Conservation (phyloP, 2,888 invertebrate species). For the Patella pellucida region DNA sequence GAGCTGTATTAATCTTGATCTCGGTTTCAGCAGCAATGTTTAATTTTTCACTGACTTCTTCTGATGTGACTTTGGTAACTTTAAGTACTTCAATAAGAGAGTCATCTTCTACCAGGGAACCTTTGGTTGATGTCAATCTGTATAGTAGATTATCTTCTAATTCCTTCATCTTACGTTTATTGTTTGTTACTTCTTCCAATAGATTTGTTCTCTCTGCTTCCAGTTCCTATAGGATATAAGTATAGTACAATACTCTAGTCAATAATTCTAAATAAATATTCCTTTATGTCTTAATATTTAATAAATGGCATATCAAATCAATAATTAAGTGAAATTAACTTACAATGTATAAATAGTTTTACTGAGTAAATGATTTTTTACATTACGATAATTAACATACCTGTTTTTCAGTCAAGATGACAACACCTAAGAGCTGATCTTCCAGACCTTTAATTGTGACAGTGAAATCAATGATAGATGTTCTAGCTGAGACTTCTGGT, state of each 20-base stretch:
- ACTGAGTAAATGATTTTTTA: too few relatives aligned
- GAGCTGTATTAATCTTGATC: constrained; percentile 90
- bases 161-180: constrained; percentile 95
- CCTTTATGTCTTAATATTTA: not conserved
- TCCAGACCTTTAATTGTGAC: constrained; percentile 97
- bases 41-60: constrained; percentile 94
- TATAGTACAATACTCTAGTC: not conserved
- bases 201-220: constrained; percentile 93
- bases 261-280: not conserved
- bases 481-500: constrained; percentile 96
- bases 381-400: constrained; percentile 36
- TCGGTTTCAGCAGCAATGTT: constrained; percentile 93
- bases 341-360: too few relatives aligned
- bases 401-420: constrained; percentile 95
- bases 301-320: too few relatives aligned
- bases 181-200: constrained; percentile 95
- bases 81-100: constrained; percentile 81
- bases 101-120: constrained; percentile 95
- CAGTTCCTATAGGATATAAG: constrained; percentile 77
- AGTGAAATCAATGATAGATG: constrained; percentile 96
- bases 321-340: too few relatives aligned
- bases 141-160: constrained; percentile 91
- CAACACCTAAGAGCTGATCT: constrained; percentile 91
- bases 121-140: constrained; percentile 92
- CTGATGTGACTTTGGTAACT: constrained; percentile 75